phyloP scores from a whole-genome alignment of 2,888 invertebrate species.

The Tiliacea aurago region DNA sequence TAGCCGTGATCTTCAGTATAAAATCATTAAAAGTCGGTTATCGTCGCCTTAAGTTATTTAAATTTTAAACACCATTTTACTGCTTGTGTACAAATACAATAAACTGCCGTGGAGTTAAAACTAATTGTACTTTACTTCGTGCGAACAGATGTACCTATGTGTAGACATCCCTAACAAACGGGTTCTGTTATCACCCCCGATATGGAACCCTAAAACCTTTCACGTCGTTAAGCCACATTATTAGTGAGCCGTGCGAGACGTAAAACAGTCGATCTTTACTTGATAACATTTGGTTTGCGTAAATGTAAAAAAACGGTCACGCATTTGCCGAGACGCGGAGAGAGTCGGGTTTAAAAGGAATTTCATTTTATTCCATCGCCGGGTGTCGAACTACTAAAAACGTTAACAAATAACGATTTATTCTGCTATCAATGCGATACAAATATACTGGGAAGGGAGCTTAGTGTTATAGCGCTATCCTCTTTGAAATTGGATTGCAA shows the following conservation, averaged over 20 bases:
- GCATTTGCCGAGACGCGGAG: constrained; percentile 47
- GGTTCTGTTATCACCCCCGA: constrained; percentile 62
- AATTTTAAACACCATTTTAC: constrained; percentile 36
- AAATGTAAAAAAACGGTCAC: constrained; percentile 65
- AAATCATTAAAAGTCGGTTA: too few relatives aligned
- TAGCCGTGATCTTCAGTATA: too few relatives aligned
- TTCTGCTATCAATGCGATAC: constrained; percentile 51
- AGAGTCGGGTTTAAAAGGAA: constrained; percentile 51
- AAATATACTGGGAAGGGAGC: constrained; percentile 62
- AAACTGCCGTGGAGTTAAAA: constrained; percentile 39
- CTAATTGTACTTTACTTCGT: constrained; percentile 58
- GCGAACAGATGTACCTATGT: constrained; percentile 55
- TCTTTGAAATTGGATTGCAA: constrained; percentile 73
- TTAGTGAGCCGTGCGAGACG: constrained; percentile 66
- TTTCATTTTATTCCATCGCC: constrained; percentile 53
- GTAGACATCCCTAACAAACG: constrained; percentile 56
- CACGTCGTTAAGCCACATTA: constrained; percentile 66
- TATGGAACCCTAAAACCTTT: constrained; percentile 66
- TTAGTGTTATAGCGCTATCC: constrained; percentile 65
- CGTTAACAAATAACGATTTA: constrained; percentile 64
- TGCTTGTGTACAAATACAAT: constrained; percentile 29
- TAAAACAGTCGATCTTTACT: constrained; percentile 67
- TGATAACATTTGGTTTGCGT: constrained; percentile 67
- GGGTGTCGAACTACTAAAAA: constrained; percentile 55
- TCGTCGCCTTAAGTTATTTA: too few relatives aligned